Conservation (phyloP, 1,140 invertebrate species). For the Lordiphosa clarofinis region DNA sequence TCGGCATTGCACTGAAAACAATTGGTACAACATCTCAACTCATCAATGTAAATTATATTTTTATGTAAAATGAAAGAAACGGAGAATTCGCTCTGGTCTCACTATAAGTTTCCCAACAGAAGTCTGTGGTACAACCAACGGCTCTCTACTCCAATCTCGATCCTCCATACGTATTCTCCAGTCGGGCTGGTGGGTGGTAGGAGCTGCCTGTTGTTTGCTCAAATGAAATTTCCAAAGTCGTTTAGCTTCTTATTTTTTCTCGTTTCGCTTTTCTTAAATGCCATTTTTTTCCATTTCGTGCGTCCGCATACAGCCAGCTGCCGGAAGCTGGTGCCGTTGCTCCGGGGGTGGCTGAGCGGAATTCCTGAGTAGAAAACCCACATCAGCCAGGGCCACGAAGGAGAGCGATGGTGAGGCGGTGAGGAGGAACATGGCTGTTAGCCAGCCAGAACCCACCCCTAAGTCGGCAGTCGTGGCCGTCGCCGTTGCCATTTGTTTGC, state of each 20-base stretch:
- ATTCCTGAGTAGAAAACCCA: slow-evolving; percentile 63
- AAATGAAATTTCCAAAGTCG: slow-evolving; percentile 78
- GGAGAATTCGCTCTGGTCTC: too few species aligned
- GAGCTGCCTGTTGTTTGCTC: slow-evolving; percentile 68
- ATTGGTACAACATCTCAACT: too few species aligned
- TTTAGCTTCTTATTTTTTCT: slow-evolving; percentile 76
- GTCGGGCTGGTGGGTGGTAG: slow-evolving; percentile 17
- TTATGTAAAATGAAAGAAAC: too few species aligned
- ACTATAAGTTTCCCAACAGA: too few species aligned
- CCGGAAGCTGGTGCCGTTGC: slow-evolving; percentile 30
- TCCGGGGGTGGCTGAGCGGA: slow-evolving; percentile 59
- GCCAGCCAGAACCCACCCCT: slow-evolving; percentile 58
- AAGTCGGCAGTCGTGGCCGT: slow-evolving; percentile 13
- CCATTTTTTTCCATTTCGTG: slow-evolving; percentile 76
- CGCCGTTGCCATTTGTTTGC: slow-evolving; percentile 62
- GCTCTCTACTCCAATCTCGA: too few species aligned
- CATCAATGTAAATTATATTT: too few species aligned
- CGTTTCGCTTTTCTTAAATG: slow-evolving; percentile 78
- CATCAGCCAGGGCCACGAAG: slow-evolving; percentile 19
- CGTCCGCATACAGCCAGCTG: slow-evolving; percentile 72
- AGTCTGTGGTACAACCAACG: too few species aligned
- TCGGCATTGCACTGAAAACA: too few species aligned
- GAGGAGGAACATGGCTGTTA: slow-evolving; percentile 56
- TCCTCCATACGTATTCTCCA: background rate
- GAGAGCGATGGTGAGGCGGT: slow-evolving; percentile 24